Percentiles rank a stretch among this genome's conserved stretches.
These are phyloP conservation scores for Allolobophora icterica DNA, from an alignment of 2,888 invertebrate genomes.

Conservation along the genomic window DNA sequence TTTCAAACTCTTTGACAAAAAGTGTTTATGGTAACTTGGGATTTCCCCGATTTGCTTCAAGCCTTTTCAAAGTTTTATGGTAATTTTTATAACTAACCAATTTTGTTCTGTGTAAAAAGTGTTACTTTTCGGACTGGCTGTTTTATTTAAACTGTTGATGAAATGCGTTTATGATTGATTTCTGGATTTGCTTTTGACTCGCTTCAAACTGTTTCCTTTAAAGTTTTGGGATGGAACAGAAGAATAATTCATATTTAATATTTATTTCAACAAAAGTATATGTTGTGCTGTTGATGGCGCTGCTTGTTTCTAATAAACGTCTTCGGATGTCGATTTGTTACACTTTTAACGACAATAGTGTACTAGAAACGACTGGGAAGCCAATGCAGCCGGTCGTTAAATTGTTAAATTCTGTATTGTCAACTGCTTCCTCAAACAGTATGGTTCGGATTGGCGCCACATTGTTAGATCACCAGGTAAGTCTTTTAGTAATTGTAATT, in stretches of 20 bases:
- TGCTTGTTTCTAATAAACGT: not conserved
- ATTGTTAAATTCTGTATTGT: no score
- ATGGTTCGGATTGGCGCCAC: no score
- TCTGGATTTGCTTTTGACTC: not conserved
- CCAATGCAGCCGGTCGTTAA: no score
- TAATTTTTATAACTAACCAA: not conserved
- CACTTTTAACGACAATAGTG: no score
- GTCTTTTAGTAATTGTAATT: no score
- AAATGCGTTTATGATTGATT: not conserved
- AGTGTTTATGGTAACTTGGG: no score
- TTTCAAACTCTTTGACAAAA: not conserved
- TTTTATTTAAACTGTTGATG: not conserved
- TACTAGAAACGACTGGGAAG: no score
- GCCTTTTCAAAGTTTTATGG: not conserved
- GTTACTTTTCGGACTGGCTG: no score
- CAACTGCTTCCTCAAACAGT: no score
- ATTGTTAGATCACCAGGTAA: no score
- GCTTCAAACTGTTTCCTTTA: not conserved
- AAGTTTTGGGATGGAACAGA: not conserved
- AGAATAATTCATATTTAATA: slow-evolving; percentile 5
- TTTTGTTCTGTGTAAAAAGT: no score
- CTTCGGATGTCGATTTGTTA: slow-evolving; percentile 5
- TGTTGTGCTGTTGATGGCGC: not conserved
- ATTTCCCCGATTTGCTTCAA: no score
- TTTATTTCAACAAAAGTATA: not conserved